These are phyloP conservation scores for Watsonalla cultraria DNA, from an alignment of 2,888 invertebrate genomes.

Conservation along the genomic window DNA sequence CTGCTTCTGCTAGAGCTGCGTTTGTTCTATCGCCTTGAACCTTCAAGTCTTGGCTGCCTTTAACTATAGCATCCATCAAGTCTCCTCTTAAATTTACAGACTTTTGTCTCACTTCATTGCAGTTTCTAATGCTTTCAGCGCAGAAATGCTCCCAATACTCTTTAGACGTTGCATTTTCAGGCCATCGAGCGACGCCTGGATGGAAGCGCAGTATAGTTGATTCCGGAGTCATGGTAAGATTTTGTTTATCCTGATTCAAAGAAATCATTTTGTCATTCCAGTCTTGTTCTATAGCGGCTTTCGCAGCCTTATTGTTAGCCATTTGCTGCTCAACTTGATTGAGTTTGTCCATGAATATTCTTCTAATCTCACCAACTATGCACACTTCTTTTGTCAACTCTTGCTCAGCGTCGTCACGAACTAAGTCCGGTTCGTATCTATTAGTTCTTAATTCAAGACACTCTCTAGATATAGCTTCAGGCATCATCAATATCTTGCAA, in stretches of 20 bases:
- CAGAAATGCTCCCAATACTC: slow-evolving; percentile 92
- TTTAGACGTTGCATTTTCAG: slow-evolving; percentile 82
- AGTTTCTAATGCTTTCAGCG: slow-evolving; percentile 85
- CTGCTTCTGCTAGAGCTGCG: slow-evolving; percentile 83
- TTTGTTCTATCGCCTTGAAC: slow-evolving; percentile 91
- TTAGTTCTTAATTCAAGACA: slow-evolving; percentile 84
- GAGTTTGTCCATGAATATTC: slow-evolving; percentile 80
- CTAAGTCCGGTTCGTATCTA: slow-evolving; percentile 86
- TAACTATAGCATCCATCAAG: slow-evolving; percentile 84
- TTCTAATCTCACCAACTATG: slow-evolving; percentile 84
- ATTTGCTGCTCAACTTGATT: slow-evolving; percentile 84
- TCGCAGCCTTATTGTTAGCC: slow-evolving; percentile 86
- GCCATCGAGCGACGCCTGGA: slow-evolving; percentile 88
- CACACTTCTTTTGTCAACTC: slow-evolving; percentile 87
- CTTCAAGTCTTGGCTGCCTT: slow-evolving; percentile 88
- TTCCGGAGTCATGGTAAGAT: slow-evolving; percentile 81
- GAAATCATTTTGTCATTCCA: slow-evolving; percentile 93
- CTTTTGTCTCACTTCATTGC: slow-evolving; percentile 85
- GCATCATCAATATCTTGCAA: slow-evolving; percentile 81
- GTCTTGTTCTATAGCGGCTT: slow-evolving; percentile 88
- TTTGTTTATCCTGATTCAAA: slow-evolving; percentile 83
- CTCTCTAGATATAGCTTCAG: slow-evolving; percentile 85
- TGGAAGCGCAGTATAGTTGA: slow-evolving; percentile 85
- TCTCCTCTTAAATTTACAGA: slow-evolving; percentile 84
- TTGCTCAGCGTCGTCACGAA: slow-evolving; percentile 88